phyloP scores from a whole-genome alignment of 2,113 vertebrate species.

The Oncorhynchus keta region DNA sequence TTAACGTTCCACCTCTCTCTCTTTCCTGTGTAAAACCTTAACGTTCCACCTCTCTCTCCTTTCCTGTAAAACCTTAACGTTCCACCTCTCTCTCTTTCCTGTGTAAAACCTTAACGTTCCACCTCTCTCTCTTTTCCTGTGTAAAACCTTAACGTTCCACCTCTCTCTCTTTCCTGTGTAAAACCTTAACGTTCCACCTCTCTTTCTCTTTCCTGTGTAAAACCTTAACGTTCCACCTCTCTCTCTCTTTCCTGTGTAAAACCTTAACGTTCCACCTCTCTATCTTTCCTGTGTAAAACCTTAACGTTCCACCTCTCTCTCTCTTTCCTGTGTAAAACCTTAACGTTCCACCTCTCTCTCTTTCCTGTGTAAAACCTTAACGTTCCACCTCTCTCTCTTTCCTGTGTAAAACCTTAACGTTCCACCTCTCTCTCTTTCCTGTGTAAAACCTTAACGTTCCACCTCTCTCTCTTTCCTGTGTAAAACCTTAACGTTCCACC shows the following conservation, averaged over 20 bases:
- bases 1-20: background rate
- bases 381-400: background rate
- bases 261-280: background rate
- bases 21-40: background rate
- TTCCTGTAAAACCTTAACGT: too few relatives aligned
- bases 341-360: background rate
- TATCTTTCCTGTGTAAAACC: background rate
- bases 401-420: too few relatives aligned
- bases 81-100: background rate
- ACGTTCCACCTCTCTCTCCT: slow-evolving; percentile 1
- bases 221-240: background rate
- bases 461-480: slow-evolving; percentile 1
- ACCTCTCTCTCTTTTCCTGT: slow-evolving; percentile 3
- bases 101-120: too few relatives aligned
- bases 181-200: background rate
- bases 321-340: background rate
- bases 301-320: background rate
- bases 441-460: too few relatives aligned
- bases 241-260: background rate
- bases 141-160: background rate
- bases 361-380: too few relatives aligned
- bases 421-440: background rate
- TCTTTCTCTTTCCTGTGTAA: background rate
- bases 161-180: background rate
- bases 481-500: background rate